Conservation (phyloP, 2,797 vertebrate species). For the Chlorospingus flavigularis region DNA sequence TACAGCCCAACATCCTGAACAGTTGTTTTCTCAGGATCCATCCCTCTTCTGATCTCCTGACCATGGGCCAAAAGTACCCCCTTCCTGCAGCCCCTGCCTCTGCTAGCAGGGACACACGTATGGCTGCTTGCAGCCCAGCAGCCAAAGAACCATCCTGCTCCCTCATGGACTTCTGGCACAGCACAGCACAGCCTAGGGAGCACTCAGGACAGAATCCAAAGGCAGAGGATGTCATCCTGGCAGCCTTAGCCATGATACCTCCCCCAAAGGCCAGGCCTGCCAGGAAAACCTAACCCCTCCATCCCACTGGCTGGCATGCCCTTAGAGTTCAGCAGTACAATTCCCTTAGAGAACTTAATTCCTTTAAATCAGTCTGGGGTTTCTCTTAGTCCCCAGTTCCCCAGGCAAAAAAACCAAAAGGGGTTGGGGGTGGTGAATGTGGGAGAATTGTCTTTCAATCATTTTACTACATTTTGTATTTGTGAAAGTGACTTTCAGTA, state of each 20-base stretch:
- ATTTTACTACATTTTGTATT: not conserved
- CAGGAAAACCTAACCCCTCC: not conserved
- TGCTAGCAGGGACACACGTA: not conserved
- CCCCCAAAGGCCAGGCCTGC: not conserved
- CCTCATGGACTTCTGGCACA: not conserved
- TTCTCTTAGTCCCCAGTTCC: not conserved
- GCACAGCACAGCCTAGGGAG: not conserved
- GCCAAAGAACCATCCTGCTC: not conserved
- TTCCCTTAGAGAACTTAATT: not conserved
- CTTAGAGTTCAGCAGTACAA: not conserved
- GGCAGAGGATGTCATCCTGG: not conserved
- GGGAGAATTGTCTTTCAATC: not conserved
- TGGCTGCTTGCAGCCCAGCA: not conserved
- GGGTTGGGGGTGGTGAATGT: not conserved
- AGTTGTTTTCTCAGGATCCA: not conserved
- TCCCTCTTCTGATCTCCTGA: not conserved
- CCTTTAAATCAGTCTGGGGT: not conserved
- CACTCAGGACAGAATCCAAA: not conserved
- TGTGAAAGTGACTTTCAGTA: not conserved
- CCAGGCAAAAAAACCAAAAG: rapidly evolving
- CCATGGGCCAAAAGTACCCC: not conserved
- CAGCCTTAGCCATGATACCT: rapidly evolving
- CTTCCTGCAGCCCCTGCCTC: not conserved
- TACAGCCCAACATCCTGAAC: not conserved
- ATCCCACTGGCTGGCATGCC: not conserved